phyloP scores from a whole-genome alignment of 2,113 vertebrate species.

The Melanocharis versteri region DNA sequence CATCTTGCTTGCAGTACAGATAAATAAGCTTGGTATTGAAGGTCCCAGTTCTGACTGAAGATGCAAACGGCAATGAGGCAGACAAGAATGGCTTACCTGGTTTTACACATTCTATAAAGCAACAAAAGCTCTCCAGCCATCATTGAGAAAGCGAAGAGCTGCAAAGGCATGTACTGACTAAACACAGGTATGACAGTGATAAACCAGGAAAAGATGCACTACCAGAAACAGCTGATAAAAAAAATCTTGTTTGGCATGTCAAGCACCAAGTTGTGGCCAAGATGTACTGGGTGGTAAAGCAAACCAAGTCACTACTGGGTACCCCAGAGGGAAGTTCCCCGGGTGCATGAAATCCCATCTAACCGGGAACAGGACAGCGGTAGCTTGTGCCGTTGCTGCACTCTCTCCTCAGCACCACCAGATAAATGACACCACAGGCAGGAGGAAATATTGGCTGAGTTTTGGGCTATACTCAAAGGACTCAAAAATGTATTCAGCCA shows the following conservation, averaged over 20 bases:
- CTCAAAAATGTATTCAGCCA: not conserved
- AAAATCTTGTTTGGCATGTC: not conserved
- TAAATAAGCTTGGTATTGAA: not conserved
- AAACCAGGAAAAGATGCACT: not conserved
- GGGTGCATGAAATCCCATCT: not conserved
- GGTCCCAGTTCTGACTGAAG: not conserved
- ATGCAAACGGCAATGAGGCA: rapidly evolving
- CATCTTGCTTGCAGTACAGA: no score
- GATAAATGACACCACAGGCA: not conserved
- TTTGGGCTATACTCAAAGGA: not conserved
- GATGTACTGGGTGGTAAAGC: not conserved
- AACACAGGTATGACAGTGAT: not conserved
- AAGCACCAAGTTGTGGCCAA: not conserved
- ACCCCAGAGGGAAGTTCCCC: rapidly evolving
- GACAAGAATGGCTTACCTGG: not conserved
- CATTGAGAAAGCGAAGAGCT: not conserved
- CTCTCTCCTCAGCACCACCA: not conserved
- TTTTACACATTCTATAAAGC: not conserved
- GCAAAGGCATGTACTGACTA: not conserved
- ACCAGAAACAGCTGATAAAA: not conserved
- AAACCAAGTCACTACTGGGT: not conserved
- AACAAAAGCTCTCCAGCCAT: not conserved
- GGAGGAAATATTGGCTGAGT: not conserved
- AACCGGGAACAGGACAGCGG: rapidly evolving
- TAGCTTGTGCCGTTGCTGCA: not conserved